Conservation (phyloP, 2,888 invertebrate genomes). For the Lamellibrachia satsuma region DNA sequence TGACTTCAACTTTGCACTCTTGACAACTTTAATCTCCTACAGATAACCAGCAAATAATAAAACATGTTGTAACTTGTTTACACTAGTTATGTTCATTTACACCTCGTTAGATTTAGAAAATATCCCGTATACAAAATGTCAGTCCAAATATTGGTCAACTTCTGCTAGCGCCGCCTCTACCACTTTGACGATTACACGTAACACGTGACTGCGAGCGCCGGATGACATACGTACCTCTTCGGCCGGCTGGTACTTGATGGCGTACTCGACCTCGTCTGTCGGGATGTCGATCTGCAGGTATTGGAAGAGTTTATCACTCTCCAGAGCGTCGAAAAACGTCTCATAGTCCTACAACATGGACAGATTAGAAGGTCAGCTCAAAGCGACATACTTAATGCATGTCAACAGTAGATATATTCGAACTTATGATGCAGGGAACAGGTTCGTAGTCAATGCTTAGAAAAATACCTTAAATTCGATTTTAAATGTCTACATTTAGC, state of each 20-base stretch:
- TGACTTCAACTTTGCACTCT: constrained; percentile 27
- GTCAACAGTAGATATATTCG: neutral
- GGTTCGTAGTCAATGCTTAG: neutral
- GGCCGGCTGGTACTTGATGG: constrained; percentile 33
- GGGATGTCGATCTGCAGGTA: constrained; percentile 41
- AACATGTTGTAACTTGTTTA: neutral
- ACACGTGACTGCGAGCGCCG: neutral
- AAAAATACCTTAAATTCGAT: neutral
- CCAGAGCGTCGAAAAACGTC: constrained; percentile 44
- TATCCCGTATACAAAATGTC: neutral
- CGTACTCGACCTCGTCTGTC: constrained; percentile 41
- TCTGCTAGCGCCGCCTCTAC: neutral
- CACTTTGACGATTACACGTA: neutral
- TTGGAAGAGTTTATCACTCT: constrained; percentile 40
- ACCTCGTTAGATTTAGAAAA: neutral
- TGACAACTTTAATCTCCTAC: constrained; percentile 21
- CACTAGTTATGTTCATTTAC: neutral
- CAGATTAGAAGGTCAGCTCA: neutral
- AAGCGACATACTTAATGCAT: neutral
- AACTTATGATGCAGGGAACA: neutral
- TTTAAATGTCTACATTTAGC: too few species aligned
- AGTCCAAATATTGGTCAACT: neutral
- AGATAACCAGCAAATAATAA: neutral
- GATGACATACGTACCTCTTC: constrained; percentile 28
- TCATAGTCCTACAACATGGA: constrained; percentile 40